A percentile compares a stretch with the other conserved stretches of the same genome.
phyloP scores from a whole-genome alignment of 2,888 invertebrate species.

The Erebia ligea region DNA sequence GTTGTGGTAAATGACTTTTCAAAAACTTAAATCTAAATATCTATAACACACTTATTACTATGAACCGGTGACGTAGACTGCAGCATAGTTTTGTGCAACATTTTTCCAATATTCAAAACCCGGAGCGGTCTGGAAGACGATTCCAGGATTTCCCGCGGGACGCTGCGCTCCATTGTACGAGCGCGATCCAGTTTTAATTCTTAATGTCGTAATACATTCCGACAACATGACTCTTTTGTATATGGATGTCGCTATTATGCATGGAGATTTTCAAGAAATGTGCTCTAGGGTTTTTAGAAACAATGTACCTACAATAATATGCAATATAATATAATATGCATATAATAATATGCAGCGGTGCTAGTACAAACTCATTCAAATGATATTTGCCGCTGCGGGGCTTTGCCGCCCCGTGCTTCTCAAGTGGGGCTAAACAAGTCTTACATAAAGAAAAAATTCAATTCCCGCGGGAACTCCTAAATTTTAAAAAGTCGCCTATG shows the following conservation, averaged over 20 bases:
- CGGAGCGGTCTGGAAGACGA: slow-evolving; percentile 25
- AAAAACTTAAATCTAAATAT: no score
- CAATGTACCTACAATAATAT: no score
- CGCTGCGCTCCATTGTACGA: slow-evolving; percentile 15
- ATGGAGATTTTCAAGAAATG: neutral
- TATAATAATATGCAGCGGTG: no score
- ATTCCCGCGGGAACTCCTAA: no score
- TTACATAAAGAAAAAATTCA: no score
- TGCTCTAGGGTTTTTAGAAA: neutral
- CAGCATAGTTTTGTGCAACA: slow-evolving; percentile 22
- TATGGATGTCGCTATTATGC: neutral
- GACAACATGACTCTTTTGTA: slow-evolving; percentile 25
- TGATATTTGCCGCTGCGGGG: no score
- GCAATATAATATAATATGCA: no score
- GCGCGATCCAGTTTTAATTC: slow-evolving; percentile 22
- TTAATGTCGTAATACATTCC: slow-evolving; percentile 15
- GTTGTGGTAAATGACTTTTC: no score
- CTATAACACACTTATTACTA: neutral
- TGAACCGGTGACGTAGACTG: neutral
- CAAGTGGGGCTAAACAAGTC: no score
- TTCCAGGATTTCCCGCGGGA: slow-evolving; percentile 38
- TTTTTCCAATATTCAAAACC: slow-evolving; percentile 30
- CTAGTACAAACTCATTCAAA: no score
- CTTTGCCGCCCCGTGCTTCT: no score
- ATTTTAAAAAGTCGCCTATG: no score